Evolutionary conservation across 2,797 vertebrate genomes (phyloP), one percentile per base, ranked within the genome.

Genomic region (Clamator glandarius): DNA sequence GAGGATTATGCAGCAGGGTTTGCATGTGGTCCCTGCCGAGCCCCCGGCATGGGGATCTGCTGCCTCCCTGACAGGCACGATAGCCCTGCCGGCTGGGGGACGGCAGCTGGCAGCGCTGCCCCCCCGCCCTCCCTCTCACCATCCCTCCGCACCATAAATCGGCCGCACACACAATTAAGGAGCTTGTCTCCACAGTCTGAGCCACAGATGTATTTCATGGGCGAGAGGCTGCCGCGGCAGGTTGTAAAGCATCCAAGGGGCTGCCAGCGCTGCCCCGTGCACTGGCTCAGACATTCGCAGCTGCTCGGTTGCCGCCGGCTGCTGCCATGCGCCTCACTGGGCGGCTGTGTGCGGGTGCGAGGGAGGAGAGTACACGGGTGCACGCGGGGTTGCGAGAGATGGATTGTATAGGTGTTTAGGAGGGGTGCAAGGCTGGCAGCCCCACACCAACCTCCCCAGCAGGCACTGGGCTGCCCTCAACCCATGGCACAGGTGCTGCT

Each of bases 171-270:
- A 12, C 92, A 64, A 11, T 95, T 83, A 78, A 85, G 89, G 89
- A 81, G 95, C 91, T 91, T 62, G 92, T 95, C 87, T 90, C 58
- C 25, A 24, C 51, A 15, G 84, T 68, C 82, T 76, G 92, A 90
- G 94, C 92, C 93, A 19, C 80, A 58, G 94, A 80, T 80, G 89
- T 88, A 58, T 96, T 91, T 96, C 90, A 79, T 55, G 68, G 72
- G 84, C 31, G 50, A 75, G 90, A 74, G 76, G 81, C 79, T 64
- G 88, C 69, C 16, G 6, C 8, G 2, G 84, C 7, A 1, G n/a
- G 13, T 1, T 63, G 57, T 86, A 59, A 77, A 92, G 76, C 80
- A 86, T 42, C 55, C 5, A 2, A 6, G 39, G 88, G 84, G 84
- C 91, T 83, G 77, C 8, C 2, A 16, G 54, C 0, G 0, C 61